A percentile compares a stretch with the other conserved stretches of the same genome.
phyloP scores from a whole-genome alignment of 2,113 vertebrate species.

The Caranx melampygus region DNA sequence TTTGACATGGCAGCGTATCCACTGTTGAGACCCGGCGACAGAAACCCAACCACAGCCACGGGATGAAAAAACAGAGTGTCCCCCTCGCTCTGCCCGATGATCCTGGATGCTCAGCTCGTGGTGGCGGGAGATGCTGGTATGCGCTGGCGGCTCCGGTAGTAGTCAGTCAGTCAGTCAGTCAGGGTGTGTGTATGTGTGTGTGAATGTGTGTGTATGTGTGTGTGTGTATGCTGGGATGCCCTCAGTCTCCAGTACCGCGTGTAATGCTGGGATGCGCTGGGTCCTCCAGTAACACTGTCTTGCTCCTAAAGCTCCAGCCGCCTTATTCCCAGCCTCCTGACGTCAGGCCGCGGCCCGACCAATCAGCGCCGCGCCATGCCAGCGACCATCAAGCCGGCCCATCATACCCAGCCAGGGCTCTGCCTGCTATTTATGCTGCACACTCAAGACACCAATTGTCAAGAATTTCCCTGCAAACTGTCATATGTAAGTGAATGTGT shows the following conservation, averaged over 20 bases:
- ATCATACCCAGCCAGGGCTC: constrained; percentile 80
- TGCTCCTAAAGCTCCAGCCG: constrained; percentile 88
- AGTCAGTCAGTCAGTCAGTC: constrained; percentile 7
- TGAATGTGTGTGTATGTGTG: too few species aligned
- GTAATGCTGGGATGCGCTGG: constrained; percentile 78
- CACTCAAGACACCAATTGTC: constrained; percentile 86
- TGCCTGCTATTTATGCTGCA: constrained; percentile 84
- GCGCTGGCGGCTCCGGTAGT: constrained; percentile 54
- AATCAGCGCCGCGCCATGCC: constrained; percentile 86
- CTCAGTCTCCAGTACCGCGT: constrained; percentile 80
- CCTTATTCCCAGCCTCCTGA: constrained; percentile 91
- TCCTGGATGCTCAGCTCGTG: constrained; percentile 46
- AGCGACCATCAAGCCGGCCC: constrained; percentile 87
- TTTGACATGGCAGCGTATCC: constrained; percentile 83
- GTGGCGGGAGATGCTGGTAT: constrained; percentile 37
- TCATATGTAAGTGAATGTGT: constrained; percentile 81
- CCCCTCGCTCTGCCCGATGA: constrained; percentile 55
- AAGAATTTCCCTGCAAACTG: constrained; percentile 83
- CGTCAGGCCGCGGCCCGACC: constrained; percentile 85
- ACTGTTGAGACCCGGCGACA: constrained; percentile 60
- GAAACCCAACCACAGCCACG: constrained; percentile 68
- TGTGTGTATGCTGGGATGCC: constrained; percentile 70
- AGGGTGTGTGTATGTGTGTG: too few species aligned
- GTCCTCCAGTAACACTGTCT: constrained; percentile 87
- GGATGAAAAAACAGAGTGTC: constrained; percentile 46